These are phyloP conservation scores for Brachionus asplanchnoidis DNA, from an alignment of 1,140 invertebrate species.

Conservation along the genomic window DNA sequence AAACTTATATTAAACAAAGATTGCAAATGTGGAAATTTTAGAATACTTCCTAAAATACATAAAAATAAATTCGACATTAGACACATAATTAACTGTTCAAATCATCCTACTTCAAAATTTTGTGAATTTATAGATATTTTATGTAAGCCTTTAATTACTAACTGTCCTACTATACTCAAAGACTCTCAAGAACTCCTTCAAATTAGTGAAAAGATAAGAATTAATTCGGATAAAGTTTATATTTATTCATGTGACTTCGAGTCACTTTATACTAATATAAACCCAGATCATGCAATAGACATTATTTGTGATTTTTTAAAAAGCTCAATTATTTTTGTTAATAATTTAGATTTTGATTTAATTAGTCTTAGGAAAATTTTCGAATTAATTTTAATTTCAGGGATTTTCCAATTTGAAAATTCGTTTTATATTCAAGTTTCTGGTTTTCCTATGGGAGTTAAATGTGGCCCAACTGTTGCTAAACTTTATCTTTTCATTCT, in stretches of 20 bases:
- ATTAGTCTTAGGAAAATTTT: neutral
- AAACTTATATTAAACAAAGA: neutral
- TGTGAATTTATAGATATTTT: neutral
- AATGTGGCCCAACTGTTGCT: neutral
- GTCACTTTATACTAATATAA: neutral
- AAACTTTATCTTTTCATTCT: neutral
- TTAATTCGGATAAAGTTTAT: neutral
- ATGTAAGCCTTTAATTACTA: neutral
- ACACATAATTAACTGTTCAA: neutral
- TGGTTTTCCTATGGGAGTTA: neutral
- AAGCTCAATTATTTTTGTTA: neutral
- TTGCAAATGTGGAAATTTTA: neutral
- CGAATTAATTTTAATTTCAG: neutral
- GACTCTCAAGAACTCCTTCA: slow-evolving; percentile 6
- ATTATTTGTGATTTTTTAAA: neutral
- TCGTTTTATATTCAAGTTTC: neutral
- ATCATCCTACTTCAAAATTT: neutral
- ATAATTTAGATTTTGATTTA: neutral
- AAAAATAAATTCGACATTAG: slow-evolving; percentile 9
- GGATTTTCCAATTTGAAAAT: neutral
- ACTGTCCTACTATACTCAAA: neutral
- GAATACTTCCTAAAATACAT: neutral
- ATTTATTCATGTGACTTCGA: slow-evolving; percentile 12
- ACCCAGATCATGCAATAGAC: neutral
- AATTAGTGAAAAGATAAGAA: neutral